Base-by-base conservation (phyloP, 2,113 vertebrate species). In the Mesocricetus auratus region DNA sequence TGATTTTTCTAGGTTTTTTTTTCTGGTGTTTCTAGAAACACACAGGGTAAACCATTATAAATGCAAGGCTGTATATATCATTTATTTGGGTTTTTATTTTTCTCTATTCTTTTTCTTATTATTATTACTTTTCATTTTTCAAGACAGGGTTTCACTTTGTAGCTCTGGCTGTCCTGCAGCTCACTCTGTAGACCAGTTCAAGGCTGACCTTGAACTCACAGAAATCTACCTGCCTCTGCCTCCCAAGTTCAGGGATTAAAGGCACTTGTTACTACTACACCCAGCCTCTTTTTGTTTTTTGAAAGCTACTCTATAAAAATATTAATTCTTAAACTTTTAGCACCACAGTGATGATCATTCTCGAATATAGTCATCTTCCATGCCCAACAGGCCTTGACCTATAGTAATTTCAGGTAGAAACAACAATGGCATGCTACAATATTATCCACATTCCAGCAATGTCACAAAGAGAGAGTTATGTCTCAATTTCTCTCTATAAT, bases 251-350 rank as follows among this genome's bases (percentile, higher is more conserved):
- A 17, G 69, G 69, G 69, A n/a, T n/a, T 71, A 71, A 71, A 71
- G 69, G 69, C 0, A 21, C 0, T 17, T 19, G 7, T 7, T 7
- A 71, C 16, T 9, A 71, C 17, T 36, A n/a, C 68, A 19, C 58
- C 58, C 16, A 16, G 15, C 10, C 29, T n/a, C 19, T 58, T 13
- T 16, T 47, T 31, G 12, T 77, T 6, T 15, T 2, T 13, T 42
- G 7, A 39, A 24, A 68, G 11, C 29, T 91, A n/a, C 26, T 86
- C 33, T 95, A 62, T 93, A 79, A 88, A 39, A 69, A 56, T 50
- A 50, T 69, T 95, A 95, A 78, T 89, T 96, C 93, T 96, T 77
- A 90, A 95, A 78, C 91, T 96, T 94, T 96, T 77, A 90, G 68
- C 50, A 66, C 21, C 50, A 39, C 33, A 36, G 10, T 89, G 93